Evolutionary conservation across 2,113 vertebrate genomes (phyloP).

Genomic region (Pachypanchax playfairii): DNA sequence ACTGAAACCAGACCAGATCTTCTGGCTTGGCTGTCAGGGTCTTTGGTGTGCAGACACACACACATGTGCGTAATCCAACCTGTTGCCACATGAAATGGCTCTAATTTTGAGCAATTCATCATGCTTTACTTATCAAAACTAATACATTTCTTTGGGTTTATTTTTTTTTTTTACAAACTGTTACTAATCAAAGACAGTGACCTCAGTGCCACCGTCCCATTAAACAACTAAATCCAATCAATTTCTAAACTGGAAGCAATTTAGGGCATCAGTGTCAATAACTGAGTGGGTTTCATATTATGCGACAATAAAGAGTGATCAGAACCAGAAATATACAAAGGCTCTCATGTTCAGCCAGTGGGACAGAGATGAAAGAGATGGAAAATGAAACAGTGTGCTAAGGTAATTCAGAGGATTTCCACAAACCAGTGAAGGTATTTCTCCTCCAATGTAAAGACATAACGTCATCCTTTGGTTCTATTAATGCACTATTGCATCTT

Average conservation of each 20-base stretch:
- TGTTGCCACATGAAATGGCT: conserved; percentile 45
- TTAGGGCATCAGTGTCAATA: conserved; percentile 54
- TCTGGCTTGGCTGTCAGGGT: conserved; percentile 51
- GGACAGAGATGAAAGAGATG: conserved; percentile 57
- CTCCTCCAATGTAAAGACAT: conserved; percentile 14
- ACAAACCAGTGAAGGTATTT: conserved; percentile 31
- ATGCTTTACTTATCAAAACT: conserved; percentile 53
- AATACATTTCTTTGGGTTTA: conserved; percentile 44
- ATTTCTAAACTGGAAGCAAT: conserved; percentile 64
- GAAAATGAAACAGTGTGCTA: conserved; percentile 53
- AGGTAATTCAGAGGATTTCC: conserved; percentile 56
- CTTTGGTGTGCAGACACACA: conserved; percentile 19
- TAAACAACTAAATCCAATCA: conserved; percentile 66
- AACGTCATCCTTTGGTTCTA: conserved; percentile 13
- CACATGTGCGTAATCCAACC: conserved; percentile 28
- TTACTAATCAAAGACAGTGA: conserved; percentile 41
- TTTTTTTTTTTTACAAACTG: conserved; percentile 42
- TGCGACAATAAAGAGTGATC: conserved; percentile 43
- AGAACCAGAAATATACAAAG: conserved; percentile 52
- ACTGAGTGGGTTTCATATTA: conserved; percentile 53
- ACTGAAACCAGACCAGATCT: conserved; percentile 76
- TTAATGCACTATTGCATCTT: conserved; percentile 19
- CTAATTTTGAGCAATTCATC: conserved; percentile 48
- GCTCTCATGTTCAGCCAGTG: conserved; percentile 57
- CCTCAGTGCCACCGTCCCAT: conserved; percentile 59